Evolutionary conservation across 2,113 vertebrate species (phyloP), one percentile per base, ranked within the genome.

Genomic region (Rhea americana): DNA sequence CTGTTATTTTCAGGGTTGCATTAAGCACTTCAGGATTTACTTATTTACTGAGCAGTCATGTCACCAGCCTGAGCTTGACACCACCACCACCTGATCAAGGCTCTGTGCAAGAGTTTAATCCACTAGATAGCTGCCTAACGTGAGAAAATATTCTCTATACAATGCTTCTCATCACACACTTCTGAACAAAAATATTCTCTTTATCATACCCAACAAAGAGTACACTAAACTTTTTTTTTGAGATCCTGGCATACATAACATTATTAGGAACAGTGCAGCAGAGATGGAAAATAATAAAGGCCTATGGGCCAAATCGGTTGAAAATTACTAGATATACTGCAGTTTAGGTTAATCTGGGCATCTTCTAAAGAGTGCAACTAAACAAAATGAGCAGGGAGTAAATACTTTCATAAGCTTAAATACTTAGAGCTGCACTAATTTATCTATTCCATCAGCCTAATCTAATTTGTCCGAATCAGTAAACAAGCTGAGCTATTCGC

Each of bases 1-100:
- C n/a, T 66, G 78, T 92, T 97, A 94, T 93, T 97, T 97, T 96
- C 91, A 94, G 92, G 76, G 61, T 55, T 92, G 61, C 87, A 96
- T 97, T 97, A 96, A 97, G 67, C 94, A 93, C 83, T 95, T 96
- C 45, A 97, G 85, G 87, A 95, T 81, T 98, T 95, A 97, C 95
- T 96, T 95, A 93, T 70, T 84, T 92, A 93, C 87, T 72, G 8
- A 93, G 92, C 85, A 68, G 65, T 41, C 55, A 92, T 82, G 85
- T 83, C 50, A 85, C 41, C 91, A 85, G 59, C 73, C 58, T 72
- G 59, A 87, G 88, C 87, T 32, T 86, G 87, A 90, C 51, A 82
- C 37, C 10, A 15, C 75, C 97, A 95, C 92, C 80, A 92, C 71
- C 85, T 70, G 92, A 96, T 85, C 53, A 91, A 55, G 67, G 88